These are phyloP conservation scores for Caenorhabditis macrosperma DNA, from an alignment of 2,888 invertebrate species.

Conservation along the genomic window DNA sequence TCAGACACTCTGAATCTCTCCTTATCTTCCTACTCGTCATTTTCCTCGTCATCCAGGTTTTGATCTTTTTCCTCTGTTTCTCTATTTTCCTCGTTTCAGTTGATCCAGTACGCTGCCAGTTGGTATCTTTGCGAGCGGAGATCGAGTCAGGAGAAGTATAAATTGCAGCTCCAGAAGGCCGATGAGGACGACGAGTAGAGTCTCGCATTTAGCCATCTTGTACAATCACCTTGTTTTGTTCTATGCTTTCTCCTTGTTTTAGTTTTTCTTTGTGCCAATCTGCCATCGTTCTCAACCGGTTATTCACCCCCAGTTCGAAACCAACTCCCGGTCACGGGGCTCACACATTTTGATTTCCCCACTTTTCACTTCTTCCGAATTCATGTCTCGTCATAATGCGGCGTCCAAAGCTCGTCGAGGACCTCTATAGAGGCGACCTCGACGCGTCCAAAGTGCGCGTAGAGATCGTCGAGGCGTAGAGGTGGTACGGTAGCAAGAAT, in stretches of 20 bases:
- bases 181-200: conserved; percentile 57
- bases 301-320: conserved; percentile 26
- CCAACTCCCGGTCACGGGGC: conserved; percentile 28
- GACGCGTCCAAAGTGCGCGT: too few species aligned
- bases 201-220: conserved; percentile 2
- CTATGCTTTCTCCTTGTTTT: conserved; percentile 11
- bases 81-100: conserved; percentile 12
- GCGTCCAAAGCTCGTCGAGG: background rate
- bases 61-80: background rate
- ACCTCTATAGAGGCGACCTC: too few species aligned
- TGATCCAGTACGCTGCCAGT: conserved; percentile 46
- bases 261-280: conserved; percentile 54
- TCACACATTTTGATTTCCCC: conserved; percentile 1
- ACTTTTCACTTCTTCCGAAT: conserved; percentile 2
- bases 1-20: conserved; percentile 44
- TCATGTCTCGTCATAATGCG: conserved; percentile 24
- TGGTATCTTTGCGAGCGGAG: conserved; percentile 57
- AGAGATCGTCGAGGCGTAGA: too few species aligned
- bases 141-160: conserved; percentile 57
- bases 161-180: conserved; percentile 53
- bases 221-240: conserved; percentile 1
- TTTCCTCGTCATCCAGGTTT: conserved; percentile 49
- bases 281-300: conserved; percentile 34
- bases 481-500: too few species aligned
- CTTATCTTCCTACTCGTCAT: conserved; percentile 42